phyloP scores from a whole-genome alignment of 2,113 vertebrate species.

The Pelusios castaneus region DNA sequence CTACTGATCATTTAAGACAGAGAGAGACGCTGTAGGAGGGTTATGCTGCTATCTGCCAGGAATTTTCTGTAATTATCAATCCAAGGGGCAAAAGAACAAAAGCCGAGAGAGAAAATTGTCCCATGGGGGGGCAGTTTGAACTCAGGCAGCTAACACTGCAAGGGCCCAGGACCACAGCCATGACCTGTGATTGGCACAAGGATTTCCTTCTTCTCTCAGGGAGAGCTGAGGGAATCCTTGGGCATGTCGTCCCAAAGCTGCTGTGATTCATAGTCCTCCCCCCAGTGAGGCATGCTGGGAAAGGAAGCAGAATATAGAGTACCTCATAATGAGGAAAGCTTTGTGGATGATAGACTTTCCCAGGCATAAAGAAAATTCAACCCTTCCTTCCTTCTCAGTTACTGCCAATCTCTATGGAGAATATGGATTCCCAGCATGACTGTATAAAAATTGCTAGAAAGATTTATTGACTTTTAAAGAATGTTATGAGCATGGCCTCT shows the following conservation, averaged over 20 bases:
- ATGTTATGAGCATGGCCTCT: not conserved
- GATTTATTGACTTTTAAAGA: not conserved
- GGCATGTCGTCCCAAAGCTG: not conserved
- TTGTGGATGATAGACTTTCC: not conserved
- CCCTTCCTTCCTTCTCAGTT: not conserved
- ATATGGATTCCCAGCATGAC: not conserved
- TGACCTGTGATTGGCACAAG: not conserved
- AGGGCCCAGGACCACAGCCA: not conserved
- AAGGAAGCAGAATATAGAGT: not conserved
- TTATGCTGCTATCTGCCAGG: not conserved
- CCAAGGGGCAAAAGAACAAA: not conserved
- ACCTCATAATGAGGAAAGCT: not conserved
- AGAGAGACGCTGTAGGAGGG: not conserved
- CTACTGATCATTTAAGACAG: not conserved
- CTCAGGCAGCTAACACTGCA: not conserved
- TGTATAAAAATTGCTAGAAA: not conserved
- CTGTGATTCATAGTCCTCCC: not conserved
- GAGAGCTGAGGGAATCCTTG: not conserved
- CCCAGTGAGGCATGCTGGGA: not conserved
- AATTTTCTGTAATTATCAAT: accelerated
- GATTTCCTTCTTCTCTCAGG: not conserved
- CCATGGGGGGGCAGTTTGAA: not conserved
- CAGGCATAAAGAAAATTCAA: not conserved
- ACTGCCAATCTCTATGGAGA: not conserved
- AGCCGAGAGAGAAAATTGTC: not conserved